These are phyloP conservation scores for Dromas ardeola DNA, from an alignment of 2,113 vertebrate genomes.

Conservation along the genomic window DNA sequence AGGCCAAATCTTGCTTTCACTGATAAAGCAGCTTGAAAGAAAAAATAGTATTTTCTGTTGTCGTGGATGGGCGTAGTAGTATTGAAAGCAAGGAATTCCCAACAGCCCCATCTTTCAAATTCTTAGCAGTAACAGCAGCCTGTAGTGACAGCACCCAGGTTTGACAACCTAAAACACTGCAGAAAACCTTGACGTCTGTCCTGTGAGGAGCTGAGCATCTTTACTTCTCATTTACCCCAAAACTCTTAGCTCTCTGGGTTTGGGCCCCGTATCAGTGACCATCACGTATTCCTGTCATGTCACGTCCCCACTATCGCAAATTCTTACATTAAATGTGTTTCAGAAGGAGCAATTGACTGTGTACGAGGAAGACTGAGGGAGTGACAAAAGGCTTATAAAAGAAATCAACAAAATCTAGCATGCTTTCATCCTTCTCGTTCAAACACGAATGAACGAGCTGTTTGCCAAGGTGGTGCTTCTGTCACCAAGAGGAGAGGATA, in stretches of 20 bases:
- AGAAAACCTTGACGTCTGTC: neutral
- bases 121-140: neutral
- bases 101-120: neutral
- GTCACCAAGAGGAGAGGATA: neutral
- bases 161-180: neutral
- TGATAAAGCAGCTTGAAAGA: neutral
- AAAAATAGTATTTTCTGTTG: neutral
- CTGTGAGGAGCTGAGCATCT: neutral
- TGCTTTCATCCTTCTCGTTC: neutral
- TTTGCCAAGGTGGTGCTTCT: conserved; percentile 18
- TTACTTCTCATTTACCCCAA: neutral
- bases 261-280: fast-evolving
- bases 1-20: neutral
- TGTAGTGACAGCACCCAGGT: neutral
- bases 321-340: neutral
- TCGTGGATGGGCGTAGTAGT: neutral
- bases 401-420: neutral
- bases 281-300: neutral
- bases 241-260: fast-evolving
- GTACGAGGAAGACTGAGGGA: neutral
- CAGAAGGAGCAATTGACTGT: neutral
- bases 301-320: neutral
- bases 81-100: neutral
- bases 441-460: neutral
- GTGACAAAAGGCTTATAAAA: neutral